Evolutionary conservation across 2,888 invertebrate genomes (phyloP), one percentile per base, ranked within the genome.

Genomic region (Frankliniella intonsa): DNA sequence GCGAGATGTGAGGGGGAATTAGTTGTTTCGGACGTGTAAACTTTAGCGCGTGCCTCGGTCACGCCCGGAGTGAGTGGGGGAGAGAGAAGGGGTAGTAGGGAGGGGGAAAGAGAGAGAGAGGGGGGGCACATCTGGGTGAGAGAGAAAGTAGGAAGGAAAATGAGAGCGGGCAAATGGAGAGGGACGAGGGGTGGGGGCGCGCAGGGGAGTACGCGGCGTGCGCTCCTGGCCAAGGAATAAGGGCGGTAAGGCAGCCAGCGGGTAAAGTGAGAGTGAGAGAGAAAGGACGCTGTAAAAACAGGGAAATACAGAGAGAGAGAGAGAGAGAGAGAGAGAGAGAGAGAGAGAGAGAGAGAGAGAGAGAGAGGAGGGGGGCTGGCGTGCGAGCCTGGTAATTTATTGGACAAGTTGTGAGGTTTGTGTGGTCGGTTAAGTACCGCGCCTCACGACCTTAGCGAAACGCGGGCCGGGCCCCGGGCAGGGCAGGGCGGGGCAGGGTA

Each of bases 11-110:
- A 14, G 62, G 17, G 62, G 69, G 69, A 76, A 76, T 76, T 76
- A 76, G 69, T 76, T 76, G 69, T 76, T 76, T 76, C 69, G 69
- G 69, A 76, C 69, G 69, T 76, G 69, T 76, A 76, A 76, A 76
- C 22, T 22, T 25, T 55, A n/a, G 69, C 69, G 25, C 69, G 69
- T 22, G 55, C 55, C 14, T 7, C 14, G 19, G 25, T 25, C 69
- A 22, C 9, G 69, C 69, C 69, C 62, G 62, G 19, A 22, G 69
- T 0, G 69, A 8, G 69, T 22, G 22, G 69, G 22, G 8, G 65
- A 9, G 38, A 38, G 38, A n/a, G 22, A 22, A 10, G 69, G 10
- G 22, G n/a, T 7, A 69, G 69, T 9, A 69, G n/a, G 25, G 69
- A 22, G 69, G 25, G 22, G 22, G 69, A 22, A 22, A 22, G 25